Evolutionary conservation across 1,140 invertebrate species (phyloP), one percentile per base, ranked within the genome.

Genomic region (Hesperophylax magnus): DNA sequence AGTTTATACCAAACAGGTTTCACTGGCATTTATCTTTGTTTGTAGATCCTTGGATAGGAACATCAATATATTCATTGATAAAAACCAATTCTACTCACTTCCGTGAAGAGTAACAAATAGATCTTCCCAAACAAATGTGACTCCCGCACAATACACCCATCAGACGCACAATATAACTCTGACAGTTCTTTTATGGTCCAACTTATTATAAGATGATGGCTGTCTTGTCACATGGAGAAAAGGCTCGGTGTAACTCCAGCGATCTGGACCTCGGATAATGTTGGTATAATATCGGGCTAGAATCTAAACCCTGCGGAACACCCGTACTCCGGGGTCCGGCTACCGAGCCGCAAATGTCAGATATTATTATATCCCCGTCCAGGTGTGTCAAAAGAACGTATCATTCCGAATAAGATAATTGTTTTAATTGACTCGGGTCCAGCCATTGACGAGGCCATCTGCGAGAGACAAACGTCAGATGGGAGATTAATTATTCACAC

Each of bases 371-470:
- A 67, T 8, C 6, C 58, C 9, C 31, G 65, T 20, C 58, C 65
- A 39, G 65, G 69, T 27, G 69, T 54, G 69, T 72, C 52, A 72
- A 53, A 72, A 72, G 69, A 72, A 39, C 47, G 69, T 8, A 18
- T 72, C 20, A 53, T 72, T 72, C 22, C n/a, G 17, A 53, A 72
- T 56, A 53, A 72, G 22, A 72, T 72, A 72, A 72, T 72, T 54
- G 69, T 56, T 56, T 72, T 72, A 72, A 72, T 72, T 72, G 54
- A 54, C 56, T 31, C 15, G 58, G 31, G 27, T 69, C 58, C 18
- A 18, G 27, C 31, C 65, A 69, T 69, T 34, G 24, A 39, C 31
- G 24, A 69, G 31, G 34, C 34, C 31, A 8, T 34, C 65, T 20
- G 24, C 17, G 65, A 61, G 24, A 69, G 34, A 18, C 65, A 18